A percentile compares a stretch with the other conserved stretches of the same genome.
These are phyloP conservation scores for Platycercus adscitus DNA, from an alignment of 2,113 vertebrate species.

Conservation along the genomic window DNA sequence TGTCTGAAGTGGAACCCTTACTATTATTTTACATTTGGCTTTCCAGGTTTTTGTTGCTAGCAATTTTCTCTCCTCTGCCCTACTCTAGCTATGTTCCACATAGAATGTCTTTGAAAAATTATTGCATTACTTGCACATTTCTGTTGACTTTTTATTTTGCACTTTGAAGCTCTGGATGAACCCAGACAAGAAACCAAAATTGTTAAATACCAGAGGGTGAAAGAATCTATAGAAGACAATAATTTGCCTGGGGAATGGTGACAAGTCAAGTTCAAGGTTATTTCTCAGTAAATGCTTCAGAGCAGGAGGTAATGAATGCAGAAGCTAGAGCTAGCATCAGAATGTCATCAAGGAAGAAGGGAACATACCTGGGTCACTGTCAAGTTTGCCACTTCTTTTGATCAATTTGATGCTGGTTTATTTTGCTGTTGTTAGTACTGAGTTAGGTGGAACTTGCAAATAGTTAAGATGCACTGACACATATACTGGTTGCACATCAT, in stretches of 20 bases:
- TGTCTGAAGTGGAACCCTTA: neutral
- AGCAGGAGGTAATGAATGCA: neutral
- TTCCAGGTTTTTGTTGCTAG: neutral
- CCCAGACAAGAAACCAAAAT: neutral
- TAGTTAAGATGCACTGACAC: neutral
- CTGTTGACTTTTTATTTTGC: neutral
- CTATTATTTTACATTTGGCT: neutral
- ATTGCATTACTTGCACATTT: neutral
- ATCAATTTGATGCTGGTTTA: neutral
- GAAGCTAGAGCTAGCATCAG: neutral
- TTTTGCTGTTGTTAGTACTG: neutral
- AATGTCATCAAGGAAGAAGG: neutral
- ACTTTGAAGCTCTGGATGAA: neutral
- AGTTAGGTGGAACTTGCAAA: neutral
- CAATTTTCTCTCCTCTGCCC: neutral
- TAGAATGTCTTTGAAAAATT: neutral
- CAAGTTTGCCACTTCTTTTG: neutral
- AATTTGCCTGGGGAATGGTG: slow-evolving; percentile 8
- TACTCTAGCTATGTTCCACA: neutral
- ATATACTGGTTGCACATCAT: neutral
- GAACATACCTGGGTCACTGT: neutral
- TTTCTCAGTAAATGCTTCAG: slow-evolving; percentile 10
- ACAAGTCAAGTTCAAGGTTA: slow-evolving; percentile 28
- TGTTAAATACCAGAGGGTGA: neutral
- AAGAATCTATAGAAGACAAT: neutral